Base-by-base conservation (phyloP, 2,113 vertebrate species). In the Sander lucioperca region DNA sequence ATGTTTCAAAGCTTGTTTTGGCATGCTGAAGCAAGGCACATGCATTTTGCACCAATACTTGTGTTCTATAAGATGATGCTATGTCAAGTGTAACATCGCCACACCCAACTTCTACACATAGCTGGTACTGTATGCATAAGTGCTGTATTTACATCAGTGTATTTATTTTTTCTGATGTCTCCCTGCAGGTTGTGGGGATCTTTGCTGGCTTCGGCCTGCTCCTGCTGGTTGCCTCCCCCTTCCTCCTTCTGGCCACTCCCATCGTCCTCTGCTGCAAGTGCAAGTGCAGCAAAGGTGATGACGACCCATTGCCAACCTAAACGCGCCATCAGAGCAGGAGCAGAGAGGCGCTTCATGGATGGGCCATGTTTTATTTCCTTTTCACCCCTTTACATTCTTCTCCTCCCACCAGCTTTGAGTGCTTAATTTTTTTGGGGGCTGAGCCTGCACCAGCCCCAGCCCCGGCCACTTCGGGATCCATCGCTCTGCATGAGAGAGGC, bases 241-340 rank as follows among this genome's bases (percentile, higher is more conserved):
- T 99, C 90, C 96, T 99, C 89, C 95, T 99, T 3, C 94, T 99
- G 86, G 98, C 98, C 81, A 99, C 98, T 1, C 98, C 98, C 0
- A 99, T 99, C 77, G 97, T 99, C 30, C 95, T 99, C 65, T 99
- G 98, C 96, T 99, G 98, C 94, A 99, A 99, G 85, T 99, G 98
- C 94, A 99, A 99, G 83, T 99, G 97, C 96, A 97, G 96, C 93
- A 99, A 98, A 96, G 97, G 97, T 0, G 98, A 99, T 3, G 98
- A 99, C 8, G 98, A 99, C 92, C 98, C 98, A 0, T 81, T 99
- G 1, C 98, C 98, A 57, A 99, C 97, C 88, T 99, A 98, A 85
- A 61, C 9, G 21, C 50, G 3, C 21, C 75, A 11, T 1, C 36
- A 3, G 25, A 74, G 64, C 63, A 33, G 63, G 68, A 75, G 79